Evolutionary conservation across 1,140 invertebrate genomes (phyloP), one percentile per base, ranked within the genome.

Genomic region (Nylanderia fulva): DNA sequence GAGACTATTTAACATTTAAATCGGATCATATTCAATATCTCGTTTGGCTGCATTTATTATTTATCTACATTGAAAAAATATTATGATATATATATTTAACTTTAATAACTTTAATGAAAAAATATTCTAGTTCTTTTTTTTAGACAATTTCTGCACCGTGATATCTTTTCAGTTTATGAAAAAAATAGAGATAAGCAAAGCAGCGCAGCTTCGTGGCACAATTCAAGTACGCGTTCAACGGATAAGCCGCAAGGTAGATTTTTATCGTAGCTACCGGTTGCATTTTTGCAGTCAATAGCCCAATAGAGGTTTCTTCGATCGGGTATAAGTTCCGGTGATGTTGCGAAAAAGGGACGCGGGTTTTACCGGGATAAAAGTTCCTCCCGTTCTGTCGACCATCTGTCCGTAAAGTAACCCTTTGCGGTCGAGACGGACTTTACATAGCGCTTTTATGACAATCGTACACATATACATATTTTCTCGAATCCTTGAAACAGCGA

Each of bases 211-310:
- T 79, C 48, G n/a, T 48, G n/a, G 15, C 11, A 24, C 13, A 66
- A 36, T 68, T 66, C 42, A 9, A 68, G 24, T 39, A 15, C 15
- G 11, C 27, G 52, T 36, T 54, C 42, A 27, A 21, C 9, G 15
- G 42, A 68, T 68, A 79, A 79, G 33, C 60, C 21, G 29, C 29
- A 52, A 79, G 21, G 13, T 79, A 52, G n/a, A 79, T 68, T 45
- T 52, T 79, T 68, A 79, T 79, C 75, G 75, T 66, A 48, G 39
- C 13, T 79, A 68, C 29, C 61, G 66, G 61, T 79, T 79, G 42
- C 75, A 36, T 64, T 15, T 79, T 66, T 66, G 64, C 61, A 66
- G 33, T 66, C 75, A 77, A 66, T 77, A 66, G 42, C 13, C 42
- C 27, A 77, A 77, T 36, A 66, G 27, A 77, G n/a, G 45, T 77